These are phyloP conservation scores for Anneissia japonica DNA, from an alignment of 35 echinoderm and acorn worm species.

Conservation along the genomic window DNA sequence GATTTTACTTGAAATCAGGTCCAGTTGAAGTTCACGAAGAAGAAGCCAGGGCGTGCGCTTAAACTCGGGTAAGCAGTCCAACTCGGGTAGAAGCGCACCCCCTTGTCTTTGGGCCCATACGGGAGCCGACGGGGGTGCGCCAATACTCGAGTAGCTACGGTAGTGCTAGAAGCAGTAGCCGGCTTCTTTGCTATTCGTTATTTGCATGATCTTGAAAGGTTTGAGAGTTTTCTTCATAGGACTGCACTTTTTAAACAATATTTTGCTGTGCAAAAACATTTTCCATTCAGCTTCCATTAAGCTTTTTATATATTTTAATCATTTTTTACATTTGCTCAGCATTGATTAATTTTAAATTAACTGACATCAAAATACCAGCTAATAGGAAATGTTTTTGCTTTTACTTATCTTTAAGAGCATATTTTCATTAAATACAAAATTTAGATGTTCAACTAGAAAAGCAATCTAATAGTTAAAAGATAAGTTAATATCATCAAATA, in stretches of 20 bases:
- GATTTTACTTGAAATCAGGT: not conserved
- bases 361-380: not conserved
- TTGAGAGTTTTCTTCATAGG: not conserved
- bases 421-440: not conserved
- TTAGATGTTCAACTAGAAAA: not conserved
- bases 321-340: not conserved
- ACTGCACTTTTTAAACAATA: not conserved
- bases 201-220: not conserved
- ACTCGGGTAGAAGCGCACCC: not conserved
- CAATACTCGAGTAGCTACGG: not conserved
- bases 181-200: not conserved
- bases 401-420: not conserved
- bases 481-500: not conserved
- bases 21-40: not conserved
- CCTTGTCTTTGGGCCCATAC: not conserved
- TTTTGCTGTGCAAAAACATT: not conserved
- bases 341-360: not conserved
- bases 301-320: not conserved
- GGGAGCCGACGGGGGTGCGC: not conserved
- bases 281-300: not conserved
- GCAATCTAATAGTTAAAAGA: no score
- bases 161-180: not conserved
- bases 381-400: not conserved
- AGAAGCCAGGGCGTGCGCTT: not conserved
- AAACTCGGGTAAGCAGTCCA: not conserved